Evolutionary conservation across 2,888 invertebrate genomes (phyloP), one percentile per base, ranked within the genome.

Genomic region (Lamproptera curius): DNA sequence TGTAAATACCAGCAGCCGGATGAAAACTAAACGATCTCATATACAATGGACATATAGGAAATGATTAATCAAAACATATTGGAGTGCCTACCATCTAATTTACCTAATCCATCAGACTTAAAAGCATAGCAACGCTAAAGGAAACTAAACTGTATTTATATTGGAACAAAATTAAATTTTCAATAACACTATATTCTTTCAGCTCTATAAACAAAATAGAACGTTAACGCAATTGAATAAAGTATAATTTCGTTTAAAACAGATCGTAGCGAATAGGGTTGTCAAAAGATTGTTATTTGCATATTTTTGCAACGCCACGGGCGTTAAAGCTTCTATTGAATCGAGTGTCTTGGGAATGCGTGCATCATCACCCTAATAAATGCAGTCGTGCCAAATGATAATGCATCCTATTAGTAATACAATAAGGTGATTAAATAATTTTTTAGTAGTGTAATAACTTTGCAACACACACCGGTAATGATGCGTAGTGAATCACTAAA

Each of bases 401-500:
- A 13, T 53, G 10, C 55, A 16, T 50, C 53, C 51, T 72, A 66
- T 37, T n/a, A n/a, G n/a, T n/a, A n/a, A n/a, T n/a, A n/a, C n/a
- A n/a, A n/a, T n/a, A n/a, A n/a, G n/a, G n/a, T n/a, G n/a, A n/a
- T n/a, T n/a, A n/a, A n/a, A n/a, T n/a, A n/a, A n/a, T n/a, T n/a
- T n/a, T n/a, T n/a, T n/a, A n/a, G n/a, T n/a, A n/a, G n/a, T n/a
- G n/a, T n/a, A n/a, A n/a, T 42, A 42, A 50, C 46, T 42, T 48
- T 35, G 35, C 46, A 64, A 63, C 61, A 58, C 54, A 42, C 16
- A n/a, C 44, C 48, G 49, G 50, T 59, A 60, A 60, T 58, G 61
- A 64, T 59, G 62, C 58, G 59, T 61, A 51, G 44, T 60, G 85
- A 87, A 86, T 86, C 58, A 61, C 58, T 84, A 84, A 86, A 77